Evolutionary conservation across 2,113 vertebrate genomes (phyloP).

Genomic region (Siniperca knerii): DNA sequence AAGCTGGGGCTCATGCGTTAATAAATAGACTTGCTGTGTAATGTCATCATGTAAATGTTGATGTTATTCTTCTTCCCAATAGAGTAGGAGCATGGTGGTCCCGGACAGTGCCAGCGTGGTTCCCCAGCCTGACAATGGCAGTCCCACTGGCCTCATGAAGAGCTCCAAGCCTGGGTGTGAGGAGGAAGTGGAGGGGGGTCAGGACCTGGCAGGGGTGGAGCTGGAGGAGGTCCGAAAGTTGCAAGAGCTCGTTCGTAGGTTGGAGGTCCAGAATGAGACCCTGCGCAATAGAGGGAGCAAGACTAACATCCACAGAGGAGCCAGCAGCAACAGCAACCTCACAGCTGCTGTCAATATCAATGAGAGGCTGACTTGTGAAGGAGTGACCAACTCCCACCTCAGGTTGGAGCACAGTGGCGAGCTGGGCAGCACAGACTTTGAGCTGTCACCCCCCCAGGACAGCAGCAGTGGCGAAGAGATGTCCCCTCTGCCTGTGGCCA

Average conservation of each 20-base stretch:
- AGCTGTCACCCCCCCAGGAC: conserved; percentile 65
- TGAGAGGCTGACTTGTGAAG: conserved; percentile 72
- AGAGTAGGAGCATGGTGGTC: conserved; percentile 88
- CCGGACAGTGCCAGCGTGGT: conserved; percentile 86
- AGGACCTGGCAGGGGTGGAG: conserved; percentile 81
- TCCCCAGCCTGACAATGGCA: conserved; percentile 80
- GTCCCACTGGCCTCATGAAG: conserved; percentile 76
- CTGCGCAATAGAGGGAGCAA: conserved; percentile 83
- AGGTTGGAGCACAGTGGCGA: conserved; percentile 75
- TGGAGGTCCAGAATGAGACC: conserved; percentile 93
- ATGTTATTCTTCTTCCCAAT: not conserved
- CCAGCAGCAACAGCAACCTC: conserved; percentile 57
- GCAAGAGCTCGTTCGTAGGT: conserved; percentile 89
- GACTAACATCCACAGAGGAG: conserved; percentile 62
- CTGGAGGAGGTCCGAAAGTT: conserved; percentile 91
- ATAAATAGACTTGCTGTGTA: not conserved
- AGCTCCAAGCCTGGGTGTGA: conserved; percentile 73
- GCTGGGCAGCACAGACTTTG: conserved; percentile 60
- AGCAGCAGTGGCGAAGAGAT: conserved; percentile 71
- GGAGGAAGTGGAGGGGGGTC: conserved; percentile 54
- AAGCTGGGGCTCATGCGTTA: not conserved
- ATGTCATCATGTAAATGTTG: not conserved
- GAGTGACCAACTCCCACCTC: conserved; percentile 72
- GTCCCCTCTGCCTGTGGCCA: conserved; percentile 61
- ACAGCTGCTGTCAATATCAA: conserved; percentile 61